These are phyloP conservation scores for Actinemys pallida DNA, from an alignment of 2,113 vertebrate genomes.

Conservation along the genomic window DNA sequence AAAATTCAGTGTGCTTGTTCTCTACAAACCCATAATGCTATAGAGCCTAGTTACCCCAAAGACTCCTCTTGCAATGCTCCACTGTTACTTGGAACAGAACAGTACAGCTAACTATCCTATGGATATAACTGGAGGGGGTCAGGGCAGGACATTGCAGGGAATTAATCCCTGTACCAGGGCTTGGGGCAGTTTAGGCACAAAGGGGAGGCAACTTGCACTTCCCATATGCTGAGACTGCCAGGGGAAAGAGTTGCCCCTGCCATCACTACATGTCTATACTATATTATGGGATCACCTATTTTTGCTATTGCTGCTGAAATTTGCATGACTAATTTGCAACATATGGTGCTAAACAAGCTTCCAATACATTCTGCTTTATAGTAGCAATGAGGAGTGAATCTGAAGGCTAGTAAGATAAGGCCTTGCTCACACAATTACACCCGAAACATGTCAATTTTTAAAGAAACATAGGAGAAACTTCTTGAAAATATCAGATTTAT, in stretches of 20 bases:
- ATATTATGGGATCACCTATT: conserved; percentile 31
- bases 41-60: not conserved
- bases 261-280: not conserved
- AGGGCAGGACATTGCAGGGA: not conserved
- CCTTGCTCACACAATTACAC: not conserved
- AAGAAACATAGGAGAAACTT: not conserved
- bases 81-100: not conserved
- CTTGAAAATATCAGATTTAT: not conserved
- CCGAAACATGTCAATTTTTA: not conserved
- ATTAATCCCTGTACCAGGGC: not conserved
- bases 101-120: not conserved
- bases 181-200: not conserved
- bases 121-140: not conserved
- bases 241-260: not conserved
- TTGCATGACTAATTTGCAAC: conserved; percentile 55
- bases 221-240: not conserved
- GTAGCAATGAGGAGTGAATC: conserved; percentile 17
- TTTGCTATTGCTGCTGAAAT: conserved; percentile 37
- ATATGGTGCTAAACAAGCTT: conserved; percentile 31
- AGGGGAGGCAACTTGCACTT: not conserved
- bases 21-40: not conserved
- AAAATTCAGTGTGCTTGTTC: not conserved
- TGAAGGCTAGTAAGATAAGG: not conserved
- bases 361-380: conserved; percentile 33
- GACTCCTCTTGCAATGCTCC: not conserved